Evolutionary conservation across 2,888 invertebrate genomes (phyloP).

Genomic region (Deilephila elpenor): DNA sequence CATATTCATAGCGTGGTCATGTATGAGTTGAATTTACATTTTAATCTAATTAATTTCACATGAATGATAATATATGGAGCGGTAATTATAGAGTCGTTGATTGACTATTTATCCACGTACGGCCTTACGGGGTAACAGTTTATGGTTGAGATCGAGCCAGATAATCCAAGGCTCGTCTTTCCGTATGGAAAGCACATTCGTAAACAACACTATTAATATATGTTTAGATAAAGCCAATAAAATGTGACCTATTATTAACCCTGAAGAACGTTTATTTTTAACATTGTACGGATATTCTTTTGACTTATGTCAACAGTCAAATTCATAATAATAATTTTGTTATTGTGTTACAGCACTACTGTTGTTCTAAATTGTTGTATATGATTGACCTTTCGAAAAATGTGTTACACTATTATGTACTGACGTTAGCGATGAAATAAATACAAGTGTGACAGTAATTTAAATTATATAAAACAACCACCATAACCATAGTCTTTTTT

Average conservation of each 20-base stretch:
- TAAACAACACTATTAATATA: constrained; percentile 15
- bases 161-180: constrained; percentile 18
- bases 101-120: not conserved
- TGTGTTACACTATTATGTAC: too few relatives aligned
- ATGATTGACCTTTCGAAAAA: too few relatives aligned
- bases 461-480: too few relatives aligned
- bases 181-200: constrained; percentile 24
- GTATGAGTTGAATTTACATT: not conserved
- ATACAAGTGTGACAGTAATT: too few relatives aligned
- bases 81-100: constrained; percentile 5
- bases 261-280: not conserved
- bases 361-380: too few relatives aligned
- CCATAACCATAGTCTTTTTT: too few relatives aligned
- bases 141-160: constrained; percentile 6
- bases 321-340: too few relatives aligned
- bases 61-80: constrained; percentile 3
- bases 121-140: not conserved
- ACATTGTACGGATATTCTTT: not conserved
- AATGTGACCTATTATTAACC: not conserved
- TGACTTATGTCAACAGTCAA: too few relatives aligned
- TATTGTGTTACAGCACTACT: too few relatives aligned
- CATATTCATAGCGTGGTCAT: not conserved
- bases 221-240: constrained; percentile 19
- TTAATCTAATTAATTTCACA: constrained; percentile 9
- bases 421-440: too few relatives aligned